Conservation (phyloP, 2,113 vertebrate genomes). For the Cavia porcellus region DNA sequence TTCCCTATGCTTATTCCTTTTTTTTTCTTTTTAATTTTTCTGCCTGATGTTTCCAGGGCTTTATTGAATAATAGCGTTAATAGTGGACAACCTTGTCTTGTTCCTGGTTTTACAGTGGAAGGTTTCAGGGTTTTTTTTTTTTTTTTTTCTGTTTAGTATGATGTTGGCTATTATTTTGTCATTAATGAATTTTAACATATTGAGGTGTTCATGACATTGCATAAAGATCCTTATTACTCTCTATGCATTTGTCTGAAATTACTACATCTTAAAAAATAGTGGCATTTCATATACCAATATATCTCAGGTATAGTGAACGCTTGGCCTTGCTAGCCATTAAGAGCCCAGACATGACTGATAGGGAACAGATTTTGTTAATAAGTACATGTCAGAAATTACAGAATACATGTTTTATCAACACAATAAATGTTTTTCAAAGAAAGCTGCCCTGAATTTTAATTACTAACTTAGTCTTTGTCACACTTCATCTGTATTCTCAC, state of each 20-base stretch:
- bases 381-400: conserved; percentile 30
- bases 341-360: not conserved
- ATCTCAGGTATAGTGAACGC: conserved; percentile 6
- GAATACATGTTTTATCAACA: not conserved
- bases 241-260: conserved; percentile 3
- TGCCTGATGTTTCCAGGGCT: not conserved
- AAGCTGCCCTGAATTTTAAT: conserved; percentile 35
- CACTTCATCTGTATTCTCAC: not conserved
- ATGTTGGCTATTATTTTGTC: not conserved
- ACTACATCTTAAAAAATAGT: conserved; percentile 39
- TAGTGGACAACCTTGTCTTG: not conserved
- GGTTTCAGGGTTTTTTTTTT: too few species aligned
- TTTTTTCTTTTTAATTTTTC: not conserved
- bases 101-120: not conserved
- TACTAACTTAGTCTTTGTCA: conserved; percentile 56
- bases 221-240: conserved; percentile 19
- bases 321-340: not conserved
- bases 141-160: not conserved
- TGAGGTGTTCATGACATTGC: not conserved
- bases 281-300: not conserved
- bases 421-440: conserved; percentile 36
- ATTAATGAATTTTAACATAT: not conserved
- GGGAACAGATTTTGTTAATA: conserved; percentile 35
- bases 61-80: not conserved
- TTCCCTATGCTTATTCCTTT: not conserved